A percentile compares a stretch with the other conserved stretches of the same genome.
Conservation (phyloP, 2,888 invertebrate genomes). For the Hydrotaea diabolus region DNA sequence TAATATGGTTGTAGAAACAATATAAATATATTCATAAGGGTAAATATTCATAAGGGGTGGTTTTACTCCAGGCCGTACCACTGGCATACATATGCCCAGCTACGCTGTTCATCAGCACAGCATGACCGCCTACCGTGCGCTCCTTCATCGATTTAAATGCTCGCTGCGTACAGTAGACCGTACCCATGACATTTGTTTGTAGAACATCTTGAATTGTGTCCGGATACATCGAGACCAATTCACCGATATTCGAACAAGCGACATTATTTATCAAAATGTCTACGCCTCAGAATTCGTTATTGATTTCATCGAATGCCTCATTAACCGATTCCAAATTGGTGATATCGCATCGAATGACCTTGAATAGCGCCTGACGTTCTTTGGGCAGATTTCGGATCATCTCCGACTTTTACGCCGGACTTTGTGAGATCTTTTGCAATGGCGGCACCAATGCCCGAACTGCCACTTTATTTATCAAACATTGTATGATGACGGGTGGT, state of each 20-base stretch:
- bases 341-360: slow-evolving; percentile 81
- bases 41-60: no score
- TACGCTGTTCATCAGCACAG: no score
- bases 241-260: slow-evolving; percentile 39
- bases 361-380: slow-evolving; percentile 68
- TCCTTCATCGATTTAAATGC: no score
- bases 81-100: no score
- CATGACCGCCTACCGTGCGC: no score
- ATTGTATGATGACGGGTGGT: slow-evolving; percentile 5
- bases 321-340: slow-evolving; percentile 81
- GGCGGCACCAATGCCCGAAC: slow-evolving; percentile 54
- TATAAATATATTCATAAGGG: no score
- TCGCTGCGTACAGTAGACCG: no score
- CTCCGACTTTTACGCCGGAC: slow-evolving; percentile 69
- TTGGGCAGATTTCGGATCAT: slow-evolving; percentile 67
- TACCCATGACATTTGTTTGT: slow-evolving; percentile 77
- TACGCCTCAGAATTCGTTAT: slow-evolving; percentile 81
- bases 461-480: slow-evolving; percentile 49
- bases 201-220: slow-evolving; percentile 75
- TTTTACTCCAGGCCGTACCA: no score
- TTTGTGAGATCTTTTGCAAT: slow-evolving; percentile 69
- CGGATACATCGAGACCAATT: slow-evolving; percentile 46
- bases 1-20: no score
- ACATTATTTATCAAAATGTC: slow-evolving; percentile 83
- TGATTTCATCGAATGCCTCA: slow-evolving; percentile 81